Percentiles rank a stretch among this genome's conserved stretches.
Conservation (phyloP, 1,140 invertebrate species). For the Bacillus rossius region DNA sequence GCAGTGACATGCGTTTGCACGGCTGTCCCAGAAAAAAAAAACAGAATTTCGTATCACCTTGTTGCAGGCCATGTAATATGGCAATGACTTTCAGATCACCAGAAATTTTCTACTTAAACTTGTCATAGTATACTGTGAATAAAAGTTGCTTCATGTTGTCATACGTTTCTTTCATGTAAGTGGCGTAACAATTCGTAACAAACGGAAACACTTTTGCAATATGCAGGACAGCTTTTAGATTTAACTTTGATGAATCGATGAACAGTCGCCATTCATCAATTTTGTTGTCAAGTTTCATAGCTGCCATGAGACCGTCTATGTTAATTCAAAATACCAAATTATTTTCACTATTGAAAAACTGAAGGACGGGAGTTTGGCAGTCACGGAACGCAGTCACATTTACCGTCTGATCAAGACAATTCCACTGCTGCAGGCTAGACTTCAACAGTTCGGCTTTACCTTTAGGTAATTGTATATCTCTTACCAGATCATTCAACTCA, state of each 20-base stretch:
- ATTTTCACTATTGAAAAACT: conserved; percentile 18
- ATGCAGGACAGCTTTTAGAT: conserved; percentile 1
- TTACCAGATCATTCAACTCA: not conserved
- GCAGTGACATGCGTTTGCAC: conserved; percentile 25
- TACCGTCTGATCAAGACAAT: conserved; percentile 5
- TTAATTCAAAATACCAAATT: conserved; percentile 19
- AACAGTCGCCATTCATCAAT: not conserved
- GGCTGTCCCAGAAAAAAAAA: conserved; percentile 32
- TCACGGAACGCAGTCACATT: conserved; percentile 12
- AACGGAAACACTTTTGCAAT: not conserved
- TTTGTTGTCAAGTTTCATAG: conserved; percentile 13
- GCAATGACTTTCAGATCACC: conserved; percentile 27
- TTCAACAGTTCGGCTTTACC: conserved; percentile 24
- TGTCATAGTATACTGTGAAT: conserved; percentile 31
- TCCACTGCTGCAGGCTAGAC: conserved; percentile 24
- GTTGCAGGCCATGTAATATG: conserved; percentile 31
- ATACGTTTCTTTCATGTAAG: conserved; percentile 22
- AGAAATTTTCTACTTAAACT: conserved; percentile 26
- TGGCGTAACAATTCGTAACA: conserved; percentile 14
- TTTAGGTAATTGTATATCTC: conserved; percentile 21
- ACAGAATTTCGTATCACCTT: conserved; percentile 37
- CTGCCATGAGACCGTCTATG: conserved; percentile 25
- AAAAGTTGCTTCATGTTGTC: not conserved
- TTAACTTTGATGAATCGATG: not conserved
- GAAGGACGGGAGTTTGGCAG: no score